Evolutionary conservation across 2,113 vertebrate species (phyloP).

Genomic region (Nothobranchius furzeri): DNA sequence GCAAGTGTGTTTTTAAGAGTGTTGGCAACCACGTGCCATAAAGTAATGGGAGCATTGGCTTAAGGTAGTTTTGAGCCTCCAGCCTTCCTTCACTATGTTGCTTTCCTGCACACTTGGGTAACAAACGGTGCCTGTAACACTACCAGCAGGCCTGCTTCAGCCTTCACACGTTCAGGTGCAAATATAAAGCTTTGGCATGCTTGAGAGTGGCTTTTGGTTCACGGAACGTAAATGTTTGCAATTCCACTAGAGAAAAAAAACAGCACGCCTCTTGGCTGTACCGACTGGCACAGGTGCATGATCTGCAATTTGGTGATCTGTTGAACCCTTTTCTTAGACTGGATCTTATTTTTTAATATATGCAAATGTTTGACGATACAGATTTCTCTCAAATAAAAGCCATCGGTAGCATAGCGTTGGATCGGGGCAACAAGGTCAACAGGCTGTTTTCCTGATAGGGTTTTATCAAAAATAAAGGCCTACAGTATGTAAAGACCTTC

Average conservation of each 20-base stretch:
- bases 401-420: constrained; percentile 39
- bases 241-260: constrained; percentile 43
- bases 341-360: constrained; percentile 20
- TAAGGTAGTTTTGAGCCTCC: background rate
- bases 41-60: constrained; percentile 36
- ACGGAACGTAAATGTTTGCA: constrained; percentile 20
- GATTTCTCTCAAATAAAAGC: constrained; percentile 51
- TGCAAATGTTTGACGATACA: constrained; percentile 33
- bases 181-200: constrained; percentile 19
- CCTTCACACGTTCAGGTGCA: constrained; percentile 29
- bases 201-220: constrained; percentile 25
- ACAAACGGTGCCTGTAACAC: constrained; percentile 62
- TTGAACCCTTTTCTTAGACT: constrained; percentile 40
- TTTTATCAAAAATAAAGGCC: constrained; percentile 16
- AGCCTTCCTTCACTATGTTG: too few species aligned
- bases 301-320: constrained; percentile 45
- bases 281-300: constrained; percentile 63
- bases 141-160: constrained; percentile 25
- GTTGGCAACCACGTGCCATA: constrained; percentile 68
- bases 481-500: constrained; percentile 30
- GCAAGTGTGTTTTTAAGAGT: constrained; percentile 54
- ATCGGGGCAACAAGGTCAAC: constrained; percentile 28
- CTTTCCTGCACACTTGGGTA: background rate
- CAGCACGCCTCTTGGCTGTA: constrained; percentile 53
- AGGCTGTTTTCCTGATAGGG: constrained; percentile 26